These are phyloP conservation scores for Myotis findleyi DNA, from an alignment of 2,797 vertebrate genomes.

Conservation along the genomic window DNA sequence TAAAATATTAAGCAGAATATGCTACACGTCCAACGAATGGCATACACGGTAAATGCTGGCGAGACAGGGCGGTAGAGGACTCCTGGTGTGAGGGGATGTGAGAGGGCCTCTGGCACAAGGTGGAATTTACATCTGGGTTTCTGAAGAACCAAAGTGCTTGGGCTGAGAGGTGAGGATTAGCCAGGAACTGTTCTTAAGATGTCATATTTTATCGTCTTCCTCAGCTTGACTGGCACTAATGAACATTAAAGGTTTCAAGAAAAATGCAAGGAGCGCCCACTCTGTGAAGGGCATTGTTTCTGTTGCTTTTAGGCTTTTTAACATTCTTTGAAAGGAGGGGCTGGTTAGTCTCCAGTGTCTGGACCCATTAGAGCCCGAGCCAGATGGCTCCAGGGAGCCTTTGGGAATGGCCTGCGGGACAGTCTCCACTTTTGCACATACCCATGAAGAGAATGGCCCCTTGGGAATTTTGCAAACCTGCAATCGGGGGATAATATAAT, in stretches of 20 bases:
- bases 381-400: slow-evolving; percentile 38
- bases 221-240: slow-evolving; percentile 10
- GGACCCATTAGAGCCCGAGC: neutral
- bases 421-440: neutral
- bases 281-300: slow-evolving; percentile 11
- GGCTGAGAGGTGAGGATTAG: neutral
- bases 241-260: slow-evolving; percentile 32
- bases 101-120: neutral
- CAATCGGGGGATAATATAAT: slow-evolving; percentile 43
- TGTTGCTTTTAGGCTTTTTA: slow-evolving; percentile 50
- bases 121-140: neutral
- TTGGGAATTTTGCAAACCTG: slow-evolving; percentile 6
- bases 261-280: slow-evolving; percentile 3
- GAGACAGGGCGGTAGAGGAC: neutral
- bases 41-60: neutral
- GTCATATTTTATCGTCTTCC: neutral
- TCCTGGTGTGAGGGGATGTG: neutral
- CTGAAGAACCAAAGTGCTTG: neutral
- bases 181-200: neutral
- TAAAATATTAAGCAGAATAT: neutral
- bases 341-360: slow-evolving; percentile 51
- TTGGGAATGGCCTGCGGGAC: slow-evolving; percentile 34
- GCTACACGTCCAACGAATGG: neutral
- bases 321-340: slow-evolving; percentile 18
- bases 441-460: neutral